These are phyloP conservation scores for Pangasius sanitwongsei DNA, from an alignment of 2,797 vertebrate genomes.

Conservation along the genomic window DNA sequence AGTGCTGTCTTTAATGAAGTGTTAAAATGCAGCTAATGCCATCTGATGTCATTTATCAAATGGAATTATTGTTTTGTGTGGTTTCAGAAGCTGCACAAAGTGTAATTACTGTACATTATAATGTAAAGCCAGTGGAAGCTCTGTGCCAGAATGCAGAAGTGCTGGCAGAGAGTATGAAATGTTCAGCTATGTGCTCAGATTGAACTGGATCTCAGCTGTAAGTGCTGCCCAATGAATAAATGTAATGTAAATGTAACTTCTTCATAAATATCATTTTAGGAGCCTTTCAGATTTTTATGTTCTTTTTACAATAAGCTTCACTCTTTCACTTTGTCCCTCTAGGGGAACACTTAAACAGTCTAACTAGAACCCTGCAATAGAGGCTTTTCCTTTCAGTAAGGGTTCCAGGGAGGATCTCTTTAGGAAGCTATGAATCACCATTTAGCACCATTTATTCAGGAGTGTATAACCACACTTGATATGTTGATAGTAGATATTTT, in stretches of 20 bases:
- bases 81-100: not conserved
- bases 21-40: not conserved
- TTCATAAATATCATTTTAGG: not conserved
- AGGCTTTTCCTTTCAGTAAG: not conserved
- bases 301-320: not conserved
- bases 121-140: not conserved
- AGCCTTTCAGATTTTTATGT: not conserved
- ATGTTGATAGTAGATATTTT: not conserved
- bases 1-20: slow-evolving; percentile 26
- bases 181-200: not conserved
- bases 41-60: slow-evolving; percentile 1
- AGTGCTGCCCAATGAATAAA: not conserved
- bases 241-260: not conserved
- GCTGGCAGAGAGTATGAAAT: not conserved
- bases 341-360: not conserved
- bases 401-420: not conserved
- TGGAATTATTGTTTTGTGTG: not conserved
- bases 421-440: not conserved
- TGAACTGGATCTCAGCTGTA: not conserved
- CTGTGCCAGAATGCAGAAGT: not conserved
- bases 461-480: not conserved
- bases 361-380: not conserved
- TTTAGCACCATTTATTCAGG: not conserved
- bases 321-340: not conserved
- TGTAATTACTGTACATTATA: not conserved